phyloP scores from a whole-genome alignment of 2,113 vertebrate species.

The Phrynocephalus versicolor region DNA sequence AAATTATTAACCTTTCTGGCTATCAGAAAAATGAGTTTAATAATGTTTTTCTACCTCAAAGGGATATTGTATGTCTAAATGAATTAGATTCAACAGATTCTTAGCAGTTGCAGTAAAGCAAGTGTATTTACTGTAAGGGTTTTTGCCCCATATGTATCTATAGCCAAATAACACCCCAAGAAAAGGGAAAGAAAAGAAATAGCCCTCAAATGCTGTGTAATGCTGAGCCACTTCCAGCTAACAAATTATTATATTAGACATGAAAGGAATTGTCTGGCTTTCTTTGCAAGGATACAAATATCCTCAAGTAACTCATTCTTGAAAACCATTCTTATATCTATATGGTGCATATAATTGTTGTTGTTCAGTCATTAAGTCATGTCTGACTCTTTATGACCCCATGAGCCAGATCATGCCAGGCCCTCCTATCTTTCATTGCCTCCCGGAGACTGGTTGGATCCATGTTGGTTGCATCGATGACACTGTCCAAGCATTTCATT shows the following conservation, averaged over 20 bases:
- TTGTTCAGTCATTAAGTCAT: too few relatives aligned
- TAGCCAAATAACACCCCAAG: slow-evolving; percentile 1
- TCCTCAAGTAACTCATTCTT: background rate
- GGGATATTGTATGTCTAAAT: background rate
- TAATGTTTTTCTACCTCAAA: background rate
- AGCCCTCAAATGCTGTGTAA: background rate
- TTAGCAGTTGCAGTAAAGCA: slow-evolving; percentile 12
- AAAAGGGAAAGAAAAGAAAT: slow-evolving; percentile 5
- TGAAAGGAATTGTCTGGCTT: background rate
- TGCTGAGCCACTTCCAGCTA: background rate
- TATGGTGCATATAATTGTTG: background rate
- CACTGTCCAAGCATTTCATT: too few relatives aligned
- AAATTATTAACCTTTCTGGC: slow-evolving; percentile 24
- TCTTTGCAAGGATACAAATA: background rate
- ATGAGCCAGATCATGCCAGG: too few relatives aligned
- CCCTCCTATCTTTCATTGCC: too few relatives aligned
- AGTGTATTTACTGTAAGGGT: background rate
- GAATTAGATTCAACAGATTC: slow-evolving; percentile 4
- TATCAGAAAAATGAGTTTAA: slow-evolving; percentile 31
- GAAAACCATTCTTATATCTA: background rate
- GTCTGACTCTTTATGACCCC: too few relatives aligned
- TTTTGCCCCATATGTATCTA: background rate
- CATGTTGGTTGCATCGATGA: too few relatives aligned
- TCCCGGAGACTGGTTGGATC: too few relatives aligned
- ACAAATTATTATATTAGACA: slow-evolving; percentile 9